Evolutionary conservation across 2,113 vertebrate species (phyloP).

Genomic region (Calidris pugnax): DNA sequence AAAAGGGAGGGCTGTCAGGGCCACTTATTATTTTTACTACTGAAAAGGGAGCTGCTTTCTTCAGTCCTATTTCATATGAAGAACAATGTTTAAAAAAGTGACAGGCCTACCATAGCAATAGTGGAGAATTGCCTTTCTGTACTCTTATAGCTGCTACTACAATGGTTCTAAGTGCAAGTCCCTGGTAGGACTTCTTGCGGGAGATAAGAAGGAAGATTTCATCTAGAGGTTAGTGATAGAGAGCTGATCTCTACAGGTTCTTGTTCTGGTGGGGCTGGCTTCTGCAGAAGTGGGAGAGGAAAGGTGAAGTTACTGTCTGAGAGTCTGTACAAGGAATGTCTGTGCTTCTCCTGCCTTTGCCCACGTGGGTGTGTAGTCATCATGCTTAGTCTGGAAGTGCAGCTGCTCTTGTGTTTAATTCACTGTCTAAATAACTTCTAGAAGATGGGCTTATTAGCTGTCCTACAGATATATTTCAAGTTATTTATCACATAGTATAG

Average conservation of each 20-base stretch:
- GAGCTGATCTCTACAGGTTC: background rate
- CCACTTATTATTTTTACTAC: background rate
- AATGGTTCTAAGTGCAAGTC: background rate
- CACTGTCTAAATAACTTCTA: background rate
- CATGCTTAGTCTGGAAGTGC: background rate
- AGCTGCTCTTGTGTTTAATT: background rate
- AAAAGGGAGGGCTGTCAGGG: accelerated
- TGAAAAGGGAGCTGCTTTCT: background rate
- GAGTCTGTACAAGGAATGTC: background rate
- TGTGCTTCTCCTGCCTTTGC: background rate
- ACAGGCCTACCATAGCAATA: background rate
- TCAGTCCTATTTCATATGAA: background rate
- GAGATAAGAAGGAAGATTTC: background rate
- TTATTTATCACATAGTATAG: background rate
- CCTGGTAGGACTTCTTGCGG: background rate
- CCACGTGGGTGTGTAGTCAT: background rate
- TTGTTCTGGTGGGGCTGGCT: background rate
- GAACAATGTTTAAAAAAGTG: background rate
- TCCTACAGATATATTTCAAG: background rate
- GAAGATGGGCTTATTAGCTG: background rate
- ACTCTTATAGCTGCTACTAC: background rate
- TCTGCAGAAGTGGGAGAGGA: background rate
- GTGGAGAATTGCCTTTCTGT: background rate
- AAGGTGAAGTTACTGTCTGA: background rate
- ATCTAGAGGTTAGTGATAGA: background rate